phyloP scores from a whole-genome alignment of 2,888 invertebrate species.

The Latrodectus elegans region DNA sequence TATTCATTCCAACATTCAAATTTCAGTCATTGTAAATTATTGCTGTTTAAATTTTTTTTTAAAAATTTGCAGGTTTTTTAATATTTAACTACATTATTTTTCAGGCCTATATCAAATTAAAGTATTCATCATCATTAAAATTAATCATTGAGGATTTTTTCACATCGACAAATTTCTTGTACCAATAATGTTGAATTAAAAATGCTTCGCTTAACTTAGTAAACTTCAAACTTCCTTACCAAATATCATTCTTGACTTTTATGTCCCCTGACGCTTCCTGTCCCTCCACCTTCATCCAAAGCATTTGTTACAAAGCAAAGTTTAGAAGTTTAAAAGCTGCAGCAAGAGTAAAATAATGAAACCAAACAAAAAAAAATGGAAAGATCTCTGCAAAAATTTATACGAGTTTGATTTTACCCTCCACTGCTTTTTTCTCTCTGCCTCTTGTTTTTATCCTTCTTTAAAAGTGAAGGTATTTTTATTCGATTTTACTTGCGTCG shows the following conservation, averaged over 20 bases:
- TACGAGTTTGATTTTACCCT: slow-evolving; percentile 68
- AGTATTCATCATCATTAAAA: no score
- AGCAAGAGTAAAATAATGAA: slow-evolving; percentile 18
- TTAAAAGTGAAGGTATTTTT: slow-evolving; percentile 67
- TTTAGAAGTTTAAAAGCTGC: slow-evolving; percentile 58
- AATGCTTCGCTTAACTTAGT: not conserved
- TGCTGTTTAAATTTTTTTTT: no score
- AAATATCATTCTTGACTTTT: slow-evolving; percentile 1
- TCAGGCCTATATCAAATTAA: no score
- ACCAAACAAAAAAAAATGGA: slow-evolving; percentile 3
- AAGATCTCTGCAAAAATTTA: slow-evolving; percentile 56
- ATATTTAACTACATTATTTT: no score
- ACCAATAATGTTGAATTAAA: not conserved
- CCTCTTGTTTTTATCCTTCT: slow-evolving; percentile 64
- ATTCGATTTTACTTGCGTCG: slow-evolving; percentile 67
- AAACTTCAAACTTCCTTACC: not conserved
- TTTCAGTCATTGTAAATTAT: no score
- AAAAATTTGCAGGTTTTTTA: no score
- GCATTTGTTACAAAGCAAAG: slow-evolving; percentile 37
- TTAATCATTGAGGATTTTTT: no score
- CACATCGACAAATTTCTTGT: no score
- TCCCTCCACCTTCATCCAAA: not conserved
- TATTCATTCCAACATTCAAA: no score
- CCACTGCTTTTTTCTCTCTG: slow-evolving; percentile 38
- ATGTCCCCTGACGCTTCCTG: not conserved